These are phyloP conservation scores for Megaceryle maxima DNA, from an alignment of 2,113 vertebrate genomes.

Conservation along the genomic window DNA sequence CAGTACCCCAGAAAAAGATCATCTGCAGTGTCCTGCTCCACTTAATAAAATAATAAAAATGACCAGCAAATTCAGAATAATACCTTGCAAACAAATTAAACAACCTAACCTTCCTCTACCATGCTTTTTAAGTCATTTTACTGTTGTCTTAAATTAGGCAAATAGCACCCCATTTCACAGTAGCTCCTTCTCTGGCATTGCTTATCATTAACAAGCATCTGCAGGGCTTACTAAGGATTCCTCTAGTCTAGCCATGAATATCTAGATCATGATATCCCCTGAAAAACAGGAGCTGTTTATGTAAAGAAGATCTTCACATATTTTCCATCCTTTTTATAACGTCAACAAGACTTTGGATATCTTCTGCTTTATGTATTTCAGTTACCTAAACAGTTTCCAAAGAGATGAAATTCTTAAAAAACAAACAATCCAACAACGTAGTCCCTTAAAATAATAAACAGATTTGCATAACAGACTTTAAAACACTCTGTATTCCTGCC, in stretches of 20 bases:
- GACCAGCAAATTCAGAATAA: not conserved
- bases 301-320: not conserved
- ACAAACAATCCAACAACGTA: rapidly evolving
- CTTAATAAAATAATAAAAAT: not conserved
- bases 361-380: not conserved
- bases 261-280: not conserved
- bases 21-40: not conserved
- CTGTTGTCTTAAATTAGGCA: not conserved
- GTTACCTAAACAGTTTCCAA: not conserved
- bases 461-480: not conserved
- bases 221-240: not conserved
- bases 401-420: not conserved
- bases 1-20: not conserved
- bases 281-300: not conserved
- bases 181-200: not conserved
- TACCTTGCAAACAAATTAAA: not conserved
- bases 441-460: not conserved
- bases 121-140: not conserved
- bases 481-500: not conserved
- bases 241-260: not conserved
- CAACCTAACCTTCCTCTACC: not conserved
- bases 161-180: not conserved
- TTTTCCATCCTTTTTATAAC: not conserved
- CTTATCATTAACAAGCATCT: not conserved
- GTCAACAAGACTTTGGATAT: not conserved